These are phyloP conservation scores for Epirrhoe tristata DNA, from an alignment of 2,888 invertebrate species.

Conservation along the genomic window DNA sequence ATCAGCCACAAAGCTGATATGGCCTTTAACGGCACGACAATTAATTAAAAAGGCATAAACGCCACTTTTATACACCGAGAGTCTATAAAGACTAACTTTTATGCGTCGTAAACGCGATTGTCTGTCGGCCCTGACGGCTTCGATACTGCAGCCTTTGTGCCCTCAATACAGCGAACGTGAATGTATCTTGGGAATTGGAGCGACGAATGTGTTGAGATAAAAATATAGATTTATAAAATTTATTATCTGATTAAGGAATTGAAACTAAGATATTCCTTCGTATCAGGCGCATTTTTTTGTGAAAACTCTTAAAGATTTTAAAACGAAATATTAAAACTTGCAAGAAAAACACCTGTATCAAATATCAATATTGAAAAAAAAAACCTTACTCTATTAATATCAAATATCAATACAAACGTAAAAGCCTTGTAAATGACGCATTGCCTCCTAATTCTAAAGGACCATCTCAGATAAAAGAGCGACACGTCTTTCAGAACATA, in stretches of 20 bases:
- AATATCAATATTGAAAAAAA: slow-evolving; percentile 19
- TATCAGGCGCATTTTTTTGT: neutral
- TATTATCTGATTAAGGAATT: slow-evolving; percentile 12
- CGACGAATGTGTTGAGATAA: slow-evolving; percentile 49
- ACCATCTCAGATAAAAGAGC: slow-evolving; percentile 55
- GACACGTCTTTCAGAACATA: slow-evolving; percentile 69
- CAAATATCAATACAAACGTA: slow-evolving; percentile 49
- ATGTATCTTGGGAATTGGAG: slow-evolving; percentile 59
- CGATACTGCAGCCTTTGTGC: slow-evolving; percentile 63
- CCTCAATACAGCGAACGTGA: slow-evolving; percentile 55
- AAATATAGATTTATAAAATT: slow-evolving; percentile 24
- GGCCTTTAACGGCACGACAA: slow-evolving; percentile 81
- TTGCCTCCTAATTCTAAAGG: slow-evolving; percentile 52
- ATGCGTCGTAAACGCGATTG: slow-evolving; percentile 85
- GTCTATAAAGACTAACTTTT: slow-evolving; percentile 86
- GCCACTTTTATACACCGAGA: slow-evolving; percentile 82
- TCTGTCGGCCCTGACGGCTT: slow-evolving; percentile 76
- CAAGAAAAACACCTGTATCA: slow-evolving; percentile 13
- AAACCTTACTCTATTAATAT: slow-evolving; percentile 50
- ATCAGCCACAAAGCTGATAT: slow-evolving; percentile 80
- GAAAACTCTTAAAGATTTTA: slow-evolving; percentile 7
- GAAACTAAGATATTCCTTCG: neutral
- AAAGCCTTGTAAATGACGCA: slow-evolving; percentile 53
- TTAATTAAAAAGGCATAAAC: slow-evolving; percentile 85
- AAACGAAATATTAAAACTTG: neutral